Evolutionary conservation across 2,888 invertebrate species (phyloP).

Genomic region (Drosophila koepferae): DNA sequence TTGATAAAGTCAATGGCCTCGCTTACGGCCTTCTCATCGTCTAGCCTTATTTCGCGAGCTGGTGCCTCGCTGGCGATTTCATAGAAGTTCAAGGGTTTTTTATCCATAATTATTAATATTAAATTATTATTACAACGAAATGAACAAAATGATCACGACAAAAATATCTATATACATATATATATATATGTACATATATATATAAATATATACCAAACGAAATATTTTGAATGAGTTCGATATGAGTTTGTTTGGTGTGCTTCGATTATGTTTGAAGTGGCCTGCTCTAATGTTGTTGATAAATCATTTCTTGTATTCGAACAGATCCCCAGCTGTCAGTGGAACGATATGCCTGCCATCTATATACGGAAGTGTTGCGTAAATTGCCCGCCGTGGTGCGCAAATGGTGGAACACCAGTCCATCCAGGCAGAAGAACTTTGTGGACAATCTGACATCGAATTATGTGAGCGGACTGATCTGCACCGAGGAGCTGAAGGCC

Average conservation of each 20-base stretch:
- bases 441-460: conserved; percentile 89
- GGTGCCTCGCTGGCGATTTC: conserved; percentile 55
- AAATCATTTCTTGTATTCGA: conserved; percentile 15
- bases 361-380: conserved; percentile 88
- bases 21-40: conserved; percentile 42
- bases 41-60: conserved; percentile 41
- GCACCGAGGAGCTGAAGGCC: conserved; percentile 88
- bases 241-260: conserved; percentile 3
- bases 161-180: conserved; percentile 5
- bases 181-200: neutral
- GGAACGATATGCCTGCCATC: conserved; percentile 87
- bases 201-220: conserved; percentile 14
- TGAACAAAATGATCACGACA: conserved; percentile 16
- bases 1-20: conserved; percentile 44
- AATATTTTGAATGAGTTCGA: conserved; percentile 9
- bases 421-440: conserved; percentile 88
- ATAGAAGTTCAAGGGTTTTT: conserved; percentile 55
- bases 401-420: conserved; percentile 91
- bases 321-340: conserved; percentile 72
- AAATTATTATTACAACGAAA: conserved; percentile 18
- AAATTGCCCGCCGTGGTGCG: conserved; percentile 90
- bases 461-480: conserved; percentile 89
- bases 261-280: conserved; percentile 1
- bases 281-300: conserved; percentile 26
- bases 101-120: conserved; percentile 41